phyloP scores from a whole-genome alignment of 2,113 vertebrate genomes.

The Empidonax traillii region DNA sequence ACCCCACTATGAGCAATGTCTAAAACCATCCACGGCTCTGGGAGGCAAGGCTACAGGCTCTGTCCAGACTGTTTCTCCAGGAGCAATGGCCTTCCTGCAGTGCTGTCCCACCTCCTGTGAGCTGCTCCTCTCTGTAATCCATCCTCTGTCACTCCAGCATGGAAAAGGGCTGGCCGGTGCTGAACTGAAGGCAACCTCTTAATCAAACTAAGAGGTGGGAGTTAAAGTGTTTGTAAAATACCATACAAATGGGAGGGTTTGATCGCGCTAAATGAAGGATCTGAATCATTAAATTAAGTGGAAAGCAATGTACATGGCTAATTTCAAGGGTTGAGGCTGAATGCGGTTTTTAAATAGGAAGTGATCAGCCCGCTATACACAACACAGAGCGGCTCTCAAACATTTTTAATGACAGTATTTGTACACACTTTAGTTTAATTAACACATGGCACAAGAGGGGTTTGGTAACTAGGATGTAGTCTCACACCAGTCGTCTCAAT shows the following conservation, averaged over 20 bases:
- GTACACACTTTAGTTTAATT: constrained; percentile 63
- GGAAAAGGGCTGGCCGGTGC: not conserved
- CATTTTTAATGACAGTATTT: constrained; percentile 62
- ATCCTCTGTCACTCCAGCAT: not conserved
- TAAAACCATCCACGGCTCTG: not conserved
- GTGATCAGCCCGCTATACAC: constrained; percentile 31
- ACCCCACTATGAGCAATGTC: accelerated
- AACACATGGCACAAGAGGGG: constrained; percentile 57
- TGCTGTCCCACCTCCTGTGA: not conserved
- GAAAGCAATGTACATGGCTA: constrained; percentile 50
- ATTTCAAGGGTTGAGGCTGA: constrained; percentile 60
- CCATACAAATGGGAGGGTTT: constrained; percentile 43
- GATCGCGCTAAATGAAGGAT: constrained; percentile 58
- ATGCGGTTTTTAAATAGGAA: constrained; percentile 52
- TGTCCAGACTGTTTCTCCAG: not conserved
- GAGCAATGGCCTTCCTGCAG: not conserved
- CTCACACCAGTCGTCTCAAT: constrained; percentile 40
- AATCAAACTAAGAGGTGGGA: constrained; percentile 37
- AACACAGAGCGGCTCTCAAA: constrained; percentile 60
- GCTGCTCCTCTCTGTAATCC: not conserved
- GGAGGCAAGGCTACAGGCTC: not conserved
- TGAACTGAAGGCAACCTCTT: constrained; percentile 17
- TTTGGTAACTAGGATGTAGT: constrained; percentile 46
- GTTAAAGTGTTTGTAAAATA: constrained; percentile 39
- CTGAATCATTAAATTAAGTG: constrained; percentile 68